Evolutionary conservation across 2,888 invertebrate genomes (phyloP), one percentile per base, ranked within the genome.

Genomic region (Eumacrocentrus americanus): DNA sequence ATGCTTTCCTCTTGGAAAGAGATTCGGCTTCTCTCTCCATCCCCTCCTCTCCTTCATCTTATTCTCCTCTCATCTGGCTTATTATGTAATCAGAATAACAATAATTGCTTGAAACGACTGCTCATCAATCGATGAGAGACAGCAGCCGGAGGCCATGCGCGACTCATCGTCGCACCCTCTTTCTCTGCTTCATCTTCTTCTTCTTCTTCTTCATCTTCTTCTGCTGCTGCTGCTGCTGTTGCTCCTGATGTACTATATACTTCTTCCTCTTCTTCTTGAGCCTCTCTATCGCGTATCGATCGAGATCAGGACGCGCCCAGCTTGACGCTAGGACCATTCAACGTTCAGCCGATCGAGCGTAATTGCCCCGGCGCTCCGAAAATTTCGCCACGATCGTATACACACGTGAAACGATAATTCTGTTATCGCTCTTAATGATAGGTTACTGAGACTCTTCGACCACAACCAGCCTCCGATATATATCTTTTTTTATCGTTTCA

Each of bases 21-120:
- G 46, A 59, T 57, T 61, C 47, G 37, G 29, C 12, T 23, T 48
- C 54, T 48, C 22, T 20, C 40, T 18, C 16, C 60, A 57, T 47
- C 54, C 48, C 34, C 40, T 38, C 38, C 56, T 38, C 48, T 50
- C 46, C 37, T 23, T 57, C 55, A 57, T 62, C 59, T 56, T 61
- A 64, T 67, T 66, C 59, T 29, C 5, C 29, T 62, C 57, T 60
- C 61, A 59, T 61, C 63, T 59, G 65, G 70, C 73, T 76, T 73
- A 78, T 78, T 78, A 78, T 72, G 68, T 76, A 79, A 78, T 76
- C 75, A 73, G 74, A 77, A 77, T 74, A 76, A 75, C 75, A 75
- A 79, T 78, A 79, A 77, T 78, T 78, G 74, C 70, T 71, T 67
- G 71, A 70, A 71, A 70, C 72, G 73, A 72, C 73, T 71, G 68